Evolutionary conservation across 1,140 invertebrate species (phyloP), one percentile per base, ranked within the genome.

Genomic region (Hyles euphorbiae): DNA sequence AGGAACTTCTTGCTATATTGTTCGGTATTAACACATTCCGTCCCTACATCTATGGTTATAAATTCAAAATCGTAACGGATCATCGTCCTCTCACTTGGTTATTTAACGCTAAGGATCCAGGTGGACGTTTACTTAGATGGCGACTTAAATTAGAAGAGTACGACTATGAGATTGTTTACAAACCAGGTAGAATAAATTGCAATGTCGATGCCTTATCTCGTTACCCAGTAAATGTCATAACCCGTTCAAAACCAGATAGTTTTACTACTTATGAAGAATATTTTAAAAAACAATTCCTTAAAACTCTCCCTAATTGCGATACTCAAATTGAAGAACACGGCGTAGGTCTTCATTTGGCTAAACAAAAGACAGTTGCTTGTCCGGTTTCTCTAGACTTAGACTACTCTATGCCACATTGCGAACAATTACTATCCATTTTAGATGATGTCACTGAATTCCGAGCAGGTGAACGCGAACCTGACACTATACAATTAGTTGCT

Each of bases 81-180:
- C 90, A 91, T 56, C 71, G 74, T 55, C 83, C 88, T 1, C 68
- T 92, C 12, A 60, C 63, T n/a, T 91, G 87, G 84, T 62, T 92
- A 40, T 77, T 81, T 43, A 78, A 78, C 33, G 71, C 83, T 0
- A 91, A 89, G 65, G 81, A 90, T 54, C 78, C 86, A 7, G 83
- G 74, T 8, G 76, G 81, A 40, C 66, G 87, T 70, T 65, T 92
- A 11, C 70, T 88, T 3, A 65, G 90, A n/a, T 93, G 91, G 91
- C 65, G 83, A 45, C 48, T 91, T 4, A 76, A 83, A 64, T 63
- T 92, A 10, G 87, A 90, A 66, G 84, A 90, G 55, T 78, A 70
- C 22, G 65, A 72, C 7, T 89, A 86, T 53, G 65, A 89, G 62
- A 82, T 92, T 4, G 56, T 69, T 34, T 89, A 90, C 60, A 87